A percentile compares a stretch with the other conserved stretches of the same genome.
These are phyloP conservation scores for Cuniculus paca DNA, from an alignment of 2,797 vertebrate genomes.

Conservation along the genomic window DNA sequence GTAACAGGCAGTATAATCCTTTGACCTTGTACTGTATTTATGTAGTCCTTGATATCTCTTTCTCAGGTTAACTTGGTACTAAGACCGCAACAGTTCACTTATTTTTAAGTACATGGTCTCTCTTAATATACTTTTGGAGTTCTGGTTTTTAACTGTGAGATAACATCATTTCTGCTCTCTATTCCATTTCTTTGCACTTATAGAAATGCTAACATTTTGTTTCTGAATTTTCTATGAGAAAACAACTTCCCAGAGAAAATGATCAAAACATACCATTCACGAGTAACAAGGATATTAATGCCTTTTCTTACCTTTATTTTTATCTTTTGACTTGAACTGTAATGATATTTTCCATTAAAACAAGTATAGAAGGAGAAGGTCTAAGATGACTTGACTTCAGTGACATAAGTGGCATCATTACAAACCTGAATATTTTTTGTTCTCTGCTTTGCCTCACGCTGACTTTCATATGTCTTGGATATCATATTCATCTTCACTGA, in stretches of 20 bases:
- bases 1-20: neutral
- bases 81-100: neutral
- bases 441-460: neutral
- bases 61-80: neutral
- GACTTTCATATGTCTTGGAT: neutral
- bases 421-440: neutral
- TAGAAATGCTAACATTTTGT: neutral
- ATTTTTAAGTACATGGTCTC: neutral
- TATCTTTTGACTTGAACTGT: neutral
- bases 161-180: neutral
- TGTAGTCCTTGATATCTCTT: neutral
- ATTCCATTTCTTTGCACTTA: neutral
- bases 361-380: neutral
- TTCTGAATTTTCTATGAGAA: neutral
- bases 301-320: neutral
- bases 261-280: conserved; percentile 18
- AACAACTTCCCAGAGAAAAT: neutral
- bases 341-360: conserved; percentile 5
- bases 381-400: conserved; percentile 28
- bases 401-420: neutral
- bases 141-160: neutral
- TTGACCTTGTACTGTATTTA: neutral
- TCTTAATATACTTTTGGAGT: neutral
- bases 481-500: neutral
- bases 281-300: neutral